Evolutionary conservation across 2,888 invertebrate genomes (phyloP).

Genomic region (Chloroclystis v-ata): DNA sequence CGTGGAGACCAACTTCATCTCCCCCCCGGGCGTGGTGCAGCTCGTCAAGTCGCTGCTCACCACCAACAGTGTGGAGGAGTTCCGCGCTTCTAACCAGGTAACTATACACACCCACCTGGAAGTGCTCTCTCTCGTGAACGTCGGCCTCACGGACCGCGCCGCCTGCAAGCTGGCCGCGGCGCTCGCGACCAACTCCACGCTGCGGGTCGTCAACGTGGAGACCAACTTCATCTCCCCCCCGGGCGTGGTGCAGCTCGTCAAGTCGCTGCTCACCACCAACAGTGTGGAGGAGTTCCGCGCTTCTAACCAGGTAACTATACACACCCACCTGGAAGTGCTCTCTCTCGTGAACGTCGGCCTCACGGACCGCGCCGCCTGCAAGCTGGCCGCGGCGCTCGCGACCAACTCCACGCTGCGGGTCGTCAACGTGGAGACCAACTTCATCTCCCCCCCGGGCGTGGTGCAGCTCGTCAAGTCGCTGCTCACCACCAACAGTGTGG

Average conservation of each 20-base stretch:
- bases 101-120: background rate
- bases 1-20: constrained; percentile 98
- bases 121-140: constrained; percentile 94
- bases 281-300: constrained; percentile 96
- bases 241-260: constrained; percentile 90
- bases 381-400: constrained; percentile 89
- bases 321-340: too few relatives aligned
- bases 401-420: constrained; percentile 88
- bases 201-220: constrained; percentile 93
- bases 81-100: constrained; percentile 90
- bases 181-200: constrained; percentile 86
- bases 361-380: constrained; percentile 90
- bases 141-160: constrained; percentile 94
- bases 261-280: constrained; percentile 90
- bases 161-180: constrained; percentile 90
- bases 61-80: constrained; percentile 93
- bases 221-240: constrained; percentile 97
- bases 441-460: constrained; percentile 92
- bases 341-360: constrained; percentile 96
- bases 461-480: constrained; percentile 91
- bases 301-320: constrained; percentile 79
- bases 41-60: constrained; percentile 91
- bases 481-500: constrained; percentile 89
- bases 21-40: constrained; percentile 90
- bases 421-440: constrained; percentile 97